phyloP scores from a whole-genome alignment of 2,797 vertebrate genomes.

The Myripristis murdjan region DNA sequence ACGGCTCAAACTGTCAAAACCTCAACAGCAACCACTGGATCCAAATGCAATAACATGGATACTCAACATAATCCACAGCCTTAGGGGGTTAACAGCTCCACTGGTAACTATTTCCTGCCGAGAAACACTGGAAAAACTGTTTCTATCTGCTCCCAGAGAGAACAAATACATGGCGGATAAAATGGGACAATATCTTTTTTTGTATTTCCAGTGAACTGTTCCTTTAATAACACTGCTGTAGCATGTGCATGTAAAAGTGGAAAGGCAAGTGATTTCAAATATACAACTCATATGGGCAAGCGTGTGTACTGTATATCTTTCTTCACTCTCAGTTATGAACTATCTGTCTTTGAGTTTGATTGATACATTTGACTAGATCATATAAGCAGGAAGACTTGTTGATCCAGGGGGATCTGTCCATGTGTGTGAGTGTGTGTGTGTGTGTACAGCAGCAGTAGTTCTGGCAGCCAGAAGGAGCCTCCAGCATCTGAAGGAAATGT shows the following conservation, averaged over 20 bases:
- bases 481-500: slow-evolving; percentile 53
- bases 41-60: too few relatives aligned
- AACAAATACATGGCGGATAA: too few relatives aligned
- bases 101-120: too few relatives aligned
- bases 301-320: neutral
- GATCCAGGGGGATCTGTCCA: slow-evolving; percentile 5
- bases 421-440: slow-evolving; percentile 12
- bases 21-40: too few relatives aligned
- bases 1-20: too few relatives aligned
- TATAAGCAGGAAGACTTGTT: slow-evolving; percentile 18
- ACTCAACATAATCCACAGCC: too few relatives aligned
- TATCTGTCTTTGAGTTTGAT: neutral
- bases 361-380: slow-evolving; percentile 1
- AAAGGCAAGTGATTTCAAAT: neutral
- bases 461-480: slow-evolving; percentile 47
- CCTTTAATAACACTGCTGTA: slow-evolving; percentile 1
- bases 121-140: too few relatives aligned
- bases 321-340: neutral
- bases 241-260: neutral
- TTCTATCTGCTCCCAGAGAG: too few relatives aligned
- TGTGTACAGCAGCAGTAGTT: slow-evolving; percentile 15
- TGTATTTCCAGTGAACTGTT: too few relatives aligned
- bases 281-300: neutral
- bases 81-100: too few relatives aligned
- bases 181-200: too few relatives aligned